Percentiles rank a stretch among this genome's conserved stretches.
phyloP scores from a whole-genome alignment of 2,113 vertebrate genomes.

The Edolisoma coerulescens region DNA sequence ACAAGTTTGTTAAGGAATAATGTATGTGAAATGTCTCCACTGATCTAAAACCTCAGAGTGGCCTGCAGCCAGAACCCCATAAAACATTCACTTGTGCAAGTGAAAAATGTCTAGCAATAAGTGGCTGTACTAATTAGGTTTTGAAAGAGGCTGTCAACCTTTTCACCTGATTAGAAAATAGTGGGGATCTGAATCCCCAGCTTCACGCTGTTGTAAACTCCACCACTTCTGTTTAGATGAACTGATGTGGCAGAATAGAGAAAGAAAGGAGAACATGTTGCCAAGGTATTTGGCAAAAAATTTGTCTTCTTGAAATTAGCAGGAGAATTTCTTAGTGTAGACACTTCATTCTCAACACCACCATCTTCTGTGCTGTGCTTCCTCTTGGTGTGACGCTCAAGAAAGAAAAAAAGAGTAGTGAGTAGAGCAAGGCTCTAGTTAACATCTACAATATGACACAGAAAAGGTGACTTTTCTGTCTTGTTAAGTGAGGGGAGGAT shows the following conservation, averaged over 20 bases:
- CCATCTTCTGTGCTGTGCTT: neutral
- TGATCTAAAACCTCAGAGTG: neutral
- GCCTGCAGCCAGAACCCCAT: neutral
- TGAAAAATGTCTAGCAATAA: neutral
- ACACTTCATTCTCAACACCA: neutral
- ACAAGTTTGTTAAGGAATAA: neutral
- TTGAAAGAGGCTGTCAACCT: conserved; percentile 1
- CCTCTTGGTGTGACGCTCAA: neutral
- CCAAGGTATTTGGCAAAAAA: neutral
- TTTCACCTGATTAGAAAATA: neutral
- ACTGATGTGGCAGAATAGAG: neutral
- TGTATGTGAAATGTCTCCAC: neutral
- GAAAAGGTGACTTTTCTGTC: neutral
- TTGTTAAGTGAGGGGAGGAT: neutral
- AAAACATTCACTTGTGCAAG: neutral
- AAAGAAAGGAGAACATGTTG: neutral
- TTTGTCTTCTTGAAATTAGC: neutral
- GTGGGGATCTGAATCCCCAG: neutral
- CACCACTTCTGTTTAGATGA: neutral
- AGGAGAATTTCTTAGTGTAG: neutral
- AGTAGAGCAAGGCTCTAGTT: neutral
- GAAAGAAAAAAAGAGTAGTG: neutral
- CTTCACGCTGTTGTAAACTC: neutral
- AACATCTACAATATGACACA: neutral
- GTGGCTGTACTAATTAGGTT: neutral